Evolutionary conservation across 2,797 vertebrate genomes (phyloP).

Genomic region (Muraenolepis orangiensis): DNA sequence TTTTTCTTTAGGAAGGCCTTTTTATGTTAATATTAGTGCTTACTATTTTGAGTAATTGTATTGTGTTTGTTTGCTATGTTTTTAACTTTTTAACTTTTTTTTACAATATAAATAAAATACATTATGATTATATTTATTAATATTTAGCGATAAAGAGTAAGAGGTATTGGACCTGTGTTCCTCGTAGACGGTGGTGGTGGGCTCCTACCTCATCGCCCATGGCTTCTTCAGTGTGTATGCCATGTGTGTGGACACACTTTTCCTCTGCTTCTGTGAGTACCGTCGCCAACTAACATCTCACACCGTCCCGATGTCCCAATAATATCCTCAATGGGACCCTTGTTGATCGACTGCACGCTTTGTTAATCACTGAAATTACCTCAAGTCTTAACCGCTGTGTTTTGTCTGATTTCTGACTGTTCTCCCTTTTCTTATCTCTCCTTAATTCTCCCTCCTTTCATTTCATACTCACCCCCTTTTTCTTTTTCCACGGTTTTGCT

Average conservation of each 20-base stretch:
- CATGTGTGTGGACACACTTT: constrained; percentile 98
- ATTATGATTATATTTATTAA: too few relatives aligned
- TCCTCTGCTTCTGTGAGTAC: constrained; percentile 98
- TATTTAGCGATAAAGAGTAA: too few relatives aligned
- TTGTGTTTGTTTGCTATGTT: too few relatives aligned
- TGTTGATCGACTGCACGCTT: constrained; percentile 7
- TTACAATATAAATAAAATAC: too few relatives aligned
- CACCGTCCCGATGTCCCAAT: neutral
- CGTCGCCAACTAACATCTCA: neutral
- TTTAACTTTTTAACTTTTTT: too few relatives aligned
- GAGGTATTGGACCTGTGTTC: neutral
- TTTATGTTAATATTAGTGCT: too few relatives aligned
- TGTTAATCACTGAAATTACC: constrained; percentile 14
- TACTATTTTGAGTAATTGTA: too few relatives aligned
- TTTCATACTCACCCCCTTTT: constrained; percentile 3
- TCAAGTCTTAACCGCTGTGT: constrained; percentile 44
- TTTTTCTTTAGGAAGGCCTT: too few relatives aligned
- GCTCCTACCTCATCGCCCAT: constrained; percentile 93
- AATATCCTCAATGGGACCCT: neutral
- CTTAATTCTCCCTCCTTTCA: constrained; percentile 40
- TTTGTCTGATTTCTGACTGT: constrained; percentile 59
- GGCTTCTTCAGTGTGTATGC: constrained; percentile 98
- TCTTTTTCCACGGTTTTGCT: constrained; percentile 3
- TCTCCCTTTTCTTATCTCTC: constrained; percentile 38
- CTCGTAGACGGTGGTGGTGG: constrained; percentile 84